Conservation (phyloP, 1,140 invertebrate species). For the Homalodisca vitripennis region DNA sequence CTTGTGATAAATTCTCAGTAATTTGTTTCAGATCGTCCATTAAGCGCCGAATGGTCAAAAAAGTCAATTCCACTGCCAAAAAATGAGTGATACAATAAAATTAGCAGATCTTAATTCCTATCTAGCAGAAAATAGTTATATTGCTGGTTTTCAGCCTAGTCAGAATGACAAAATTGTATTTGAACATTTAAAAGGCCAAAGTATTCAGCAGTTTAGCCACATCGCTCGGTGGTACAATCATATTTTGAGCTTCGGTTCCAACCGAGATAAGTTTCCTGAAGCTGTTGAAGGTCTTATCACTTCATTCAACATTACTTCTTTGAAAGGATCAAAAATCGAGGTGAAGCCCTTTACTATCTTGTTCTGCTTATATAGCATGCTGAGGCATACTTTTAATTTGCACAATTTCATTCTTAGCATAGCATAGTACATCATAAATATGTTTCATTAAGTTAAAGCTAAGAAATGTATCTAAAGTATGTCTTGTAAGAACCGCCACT, state of each 20-base stretch:
- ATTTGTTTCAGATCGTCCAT: too few species aligned
- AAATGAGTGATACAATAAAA: conserved; percentile 27
- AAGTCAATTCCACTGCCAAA: too few species aligned
- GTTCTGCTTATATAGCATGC: too few species aligned
- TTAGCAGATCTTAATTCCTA: conserved; percentile 37
- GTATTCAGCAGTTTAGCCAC: conserved; percentile 28
- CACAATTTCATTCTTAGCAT: conserved; percentile 15
- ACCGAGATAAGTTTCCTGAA: conserved; percentile 21
- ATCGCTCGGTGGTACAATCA: conserved; percentile 37
- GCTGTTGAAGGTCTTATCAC: conserved; percentile 3
- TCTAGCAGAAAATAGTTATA: conserved; percentile 38
- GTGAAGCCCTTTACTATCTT: conserved; percentile 23
- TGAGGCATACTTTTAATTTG: conserved; percentile 19
- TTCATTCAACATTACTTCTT: not conserved
- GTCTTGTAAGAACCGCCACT: not conserved
- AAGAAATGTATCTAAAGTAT: conserved; percentile 4
- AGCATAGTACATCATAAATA: not conserved
- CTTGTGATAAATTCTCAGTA: too few species aligned
- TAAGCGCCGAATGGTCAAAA: too few species aligned
- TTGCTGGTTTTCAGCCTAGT: conserved; percentile 37
- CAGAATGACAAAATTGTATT: conserved; percentile 35
- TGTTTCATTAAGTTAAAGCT: conserved; percentile 13
- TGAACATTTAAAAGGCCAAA: conserved; percentile 26
- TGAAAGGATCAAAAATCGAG: conserved; percentile 16
- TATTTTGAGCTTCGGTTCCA: conserved; percentile 33